Evolutionary conservation across 2,113 vertebrate species (phyloP).

Genomic region (Calonectris borealis): DNA sequence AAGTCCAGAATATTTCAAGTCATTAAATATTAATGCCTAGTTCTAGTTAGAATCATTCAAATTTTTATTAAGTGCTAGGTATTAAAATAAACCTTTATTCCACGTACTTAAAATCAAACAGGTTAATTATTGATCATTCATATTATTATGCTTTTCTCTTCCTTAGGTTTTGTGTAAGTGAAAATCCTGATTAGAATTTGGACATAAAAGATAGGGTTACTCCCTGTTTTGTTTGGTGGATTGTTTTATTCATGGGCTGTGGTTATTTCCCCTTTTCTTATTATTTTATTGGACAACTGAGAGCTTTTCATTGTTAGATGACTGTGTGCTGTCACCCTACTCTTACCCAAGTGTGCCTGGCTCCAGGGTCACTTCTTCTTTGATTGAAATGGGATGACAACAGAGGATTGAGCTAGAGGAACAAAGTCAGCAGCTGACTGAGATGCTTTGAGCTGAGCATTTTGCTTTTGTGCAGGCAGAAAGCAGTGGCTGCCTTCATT

Average conservation of each 20-base stretch:
- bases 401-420: not conserved
- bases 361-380: not conserved
- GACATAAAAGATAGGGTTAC: not conserved
- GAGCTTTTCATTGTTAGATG: not conserved
- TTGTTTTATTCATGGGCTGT: not conserved
- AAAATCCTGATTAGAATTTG: not conserved
- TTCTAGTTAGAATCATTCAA: not conserved
- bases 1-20: not conserved
- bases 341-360: not conserved
- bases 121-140: not conserved
- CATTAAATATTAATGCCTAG: not conserved
- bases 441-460: not conserved
- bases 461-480: not conserved
- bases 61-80: not conserved
- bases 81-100: not conserved
- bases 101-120: not conserved
- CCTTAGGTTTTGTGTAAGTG: not conserved
- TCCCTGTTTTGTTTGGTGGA: not conserved
- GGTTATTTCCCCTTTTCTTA: too few species aligned
- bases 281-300: not conserved
- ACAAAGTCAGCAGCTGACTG: not conserved
- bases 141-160: not conserved
- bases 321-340: not conserved
- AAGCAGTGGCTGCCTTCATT: not conserved
- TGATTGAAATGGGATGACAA: not conserved